These are phyloP conservation scores for Mythimna pallens DNA, from an alignment of 2,888 invertebrate species.

Conservation along the genomic window DNA sequence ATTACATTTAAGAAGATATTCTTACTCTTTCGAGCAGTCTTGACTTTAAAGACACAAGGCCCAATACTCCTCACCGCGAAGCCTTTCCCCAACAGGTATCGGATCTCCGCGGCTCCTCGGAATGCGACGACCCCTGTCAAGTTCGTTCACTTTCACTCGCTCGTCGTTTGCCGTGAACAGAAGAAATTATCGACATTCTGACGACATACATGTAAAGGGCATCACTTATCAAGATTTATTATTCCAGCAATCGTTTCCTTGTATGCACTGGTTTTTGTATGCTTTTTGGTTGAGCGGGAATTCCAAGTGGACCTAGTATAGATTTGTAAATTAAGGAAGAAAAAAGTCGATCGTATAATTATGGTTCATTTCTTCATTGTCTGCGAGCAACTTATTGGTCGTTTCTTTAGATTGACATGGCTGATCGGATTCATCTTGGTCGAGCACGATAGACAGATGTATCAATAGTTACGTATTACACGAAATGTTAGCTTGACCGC, in stretches of 20 bases:
- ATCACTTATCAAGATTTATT: conserved; percentile 43
- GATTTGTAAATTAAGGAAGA: conserved; percentile 1
- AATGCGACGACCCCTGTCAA: conserved; percentile 42
- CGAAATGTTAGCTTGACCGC: neutral
- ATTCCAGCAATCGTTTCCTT: conserved; percentile 43
- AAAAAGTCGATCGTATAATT: neutral
- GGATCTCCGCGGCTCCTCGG: conserved; percentile 28
- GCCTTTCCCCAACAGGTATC: conserved; percentile 37
- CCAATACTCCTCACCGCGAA: conserved; percentile 4
- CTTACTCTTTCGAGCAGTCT: conserved; percentile 4
- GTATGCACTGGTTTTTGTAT: conserved; percentile 10
- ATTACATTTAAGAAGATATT: neutral
- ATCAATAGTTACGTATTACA: neutral
- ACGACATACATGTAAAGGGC: conserved; percentile 46
- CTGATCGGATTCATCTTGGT: conserved; percentile 2
- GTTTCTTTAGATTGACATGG: neutral
- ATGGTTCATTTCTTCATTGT: neutral
- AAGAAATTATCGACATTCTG: conserved; percentile 49
- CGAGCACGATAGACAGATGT: neutral
- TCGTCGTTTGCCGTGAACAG: conserved; percentile 41
- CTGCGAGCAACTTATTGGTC: neutral
- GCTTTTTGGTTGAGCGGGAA: conserved; percentile 20
- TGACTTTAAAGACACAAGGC: conserved; percentile 14
- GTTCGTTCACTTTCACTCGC: conserved; percentile 61
- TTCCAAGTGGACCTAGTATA: neutral